Evolutionary conservation across 2,888 invertebrate species (phyloP), one percentile per base, ranked within the genome.

Genomic region (Andricus quercusramuli): DNA sequence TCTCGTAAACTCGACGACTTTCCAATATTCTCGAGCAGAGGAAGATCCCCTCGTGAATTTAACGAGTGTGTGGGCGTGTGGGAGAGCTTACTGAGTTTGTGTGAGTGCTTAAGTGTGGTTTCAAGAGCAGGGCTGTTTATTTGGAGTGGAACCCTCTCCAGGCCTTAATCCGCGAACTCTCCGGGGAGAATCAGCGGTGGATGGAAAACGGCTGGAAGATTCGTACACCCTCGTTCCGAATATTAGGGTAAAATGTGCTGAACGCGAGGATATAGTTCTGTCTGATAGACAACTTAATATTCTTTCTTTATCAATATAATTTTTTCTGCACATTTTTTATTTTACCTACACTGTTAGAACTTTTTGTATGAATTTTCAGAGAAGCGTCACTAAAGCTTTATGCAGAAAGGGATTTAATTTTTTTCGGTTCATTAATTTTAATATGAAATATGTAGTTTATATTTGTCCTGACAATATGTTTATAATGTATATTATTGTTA

Each of bases 111-210:
- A 78, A 83, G 84, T 88, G 86, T 87, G 86, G 87, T 83, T 78
- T 82, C 79, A 81, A 81, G 83, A 86, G 88, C 85, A 86, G 90
- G 89, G 90, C 86, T 92, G 92, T 92, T 92, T 92, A 91, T 92
- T 92, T 90, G 90, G 88, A 92, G 92, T 92, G 89, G 90, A 84
- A 86, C 90, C 88, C 88, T 91, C 90, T 92, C 88, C 86, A 90
- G 81, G 81, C 88, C 88, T 85, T 92, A 91, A 92, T 92, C 91
- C 88, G 79, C 85, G 86, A 86, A 85, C 89, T 89, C 91, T 88
- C 89, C 79, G 79, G 90, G 89, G 90, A 90, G 83, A 82, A 84
- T 89, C 87, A 88, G 85, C 85, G 79, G 84, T 85, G 88, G 88
- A 86, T 85, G 80, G 86, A 87, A 90, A 91, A 88, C 87, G 87